Percentiles rank a stretch among this genome's conserved stretches.
Evolutionary conservation across 2,888 invertebrate genomes (phyloP).

Genomic region (Sipha maydis): DNA sequence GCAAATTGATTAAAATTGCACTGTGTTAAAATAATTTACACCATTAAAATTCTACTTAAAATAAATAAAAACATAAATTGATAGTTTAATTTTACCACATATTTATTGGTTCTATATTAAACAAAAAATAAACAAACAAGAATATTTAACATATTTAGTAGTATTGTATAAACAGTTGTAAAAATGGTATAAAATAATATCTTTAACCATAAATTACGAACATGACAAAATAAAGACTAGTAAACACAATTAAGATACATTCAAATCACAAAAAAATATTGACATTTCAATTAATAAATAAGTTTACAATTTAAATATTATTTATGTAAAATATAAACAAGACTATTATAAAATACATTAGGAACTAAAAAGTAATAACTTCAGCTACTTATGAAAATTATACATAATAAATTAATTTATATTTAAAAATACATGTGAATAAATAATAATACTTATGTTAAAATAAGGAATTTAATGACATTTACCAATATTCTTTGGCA

Average conservation of each 20-base stretch:
- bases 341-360: conserved; percentile 22
- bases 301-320: background rate
- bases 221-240: conserved; percentile 11
- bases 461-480: background rate
- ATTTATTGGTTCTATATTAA: background rate
- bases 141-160: background rate
- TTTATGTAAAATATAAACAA: background rate
- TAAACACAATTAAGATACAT: background rate
- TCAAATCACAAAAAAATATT: background rate
- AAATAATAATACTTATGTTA: conserved; percentile 17
- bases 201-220: background rate
- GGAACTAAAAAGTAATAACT: conserved; percentile 27
- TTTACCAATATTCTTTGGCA: background rate
- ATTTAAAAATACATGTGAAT: background rate
- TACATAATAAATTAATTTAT: background rate
- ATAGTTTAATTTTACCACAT: no score
- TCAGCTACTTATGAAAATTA: background rate
- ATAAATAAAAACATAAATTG: no score
- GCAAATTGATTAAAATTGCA: no score
- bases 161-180: background rate
- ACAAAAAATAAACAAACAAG: background rate
- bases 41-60: no score
- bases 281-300: background rate
- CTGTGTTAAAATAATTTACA: no score
- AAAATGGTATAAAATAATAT: background rate